A percentile compares a stretch with the other conserved stretches of the same genome.
Evolutionary conservation across 2,888 invertebrate species (phyloP).

Genomic region (Agriotes lineatus): DNA sequence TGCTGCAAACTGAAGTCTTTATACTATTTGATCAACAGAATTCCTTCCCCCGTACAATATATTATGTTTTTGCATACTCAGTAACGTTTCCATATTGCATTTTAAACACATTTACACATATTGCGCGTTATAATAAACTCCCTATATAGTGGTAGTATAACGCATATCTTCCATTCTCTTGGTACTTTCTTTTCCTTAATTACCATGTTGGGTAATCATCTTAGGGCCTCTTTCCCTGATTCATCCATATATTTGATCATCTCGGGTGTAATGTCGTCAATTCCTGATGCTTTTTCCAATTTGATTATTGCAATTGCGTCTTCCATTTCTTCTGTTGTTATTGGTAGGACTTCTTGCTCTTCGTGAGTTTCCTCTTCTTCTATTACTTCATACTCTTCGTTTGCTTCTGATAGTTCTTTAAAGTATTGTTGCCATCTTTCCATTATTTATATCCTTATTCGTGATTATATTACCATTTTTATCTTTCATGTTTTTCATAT

Average conservation of each 20-base stretch:
- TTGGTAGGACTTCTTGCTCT: not conserved
- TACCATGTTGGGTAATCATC: not conserved
- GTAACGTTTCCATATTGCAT: too few relatives aligned
- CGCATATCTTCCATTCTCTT: not conserved
- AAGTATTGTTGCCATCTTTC: not conserved
- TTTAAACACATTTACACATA: too few relatives aligned
- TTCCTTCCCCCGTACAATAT: too few relatives aligned
- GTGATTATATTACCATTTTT: slow-evolving; percentile 1
- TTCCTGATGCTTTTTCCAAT: not conserved
- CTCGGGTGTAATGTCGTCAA: not conserved
- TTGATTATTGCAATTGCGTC: not conserved
- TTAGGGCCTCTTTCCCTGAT: not conserved
- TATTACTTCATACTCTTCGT: not conserved
- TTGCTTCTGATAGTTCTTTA: not conserved
- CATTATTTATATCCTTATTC: not conserved
- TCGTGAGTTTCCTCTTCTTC: not conserved
- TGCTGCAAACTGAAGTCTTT: too few relatives aligned
- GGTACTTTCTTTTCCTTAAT: not conserved
- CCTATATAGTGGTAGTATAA: too few relatives aligned
- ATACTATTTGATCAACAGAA: too few relatives aligned
- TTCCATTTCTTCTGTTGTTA: not conserved
- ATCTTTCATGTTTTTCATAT: not conserved
- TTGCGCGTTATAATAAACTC: too few relatives aligned
- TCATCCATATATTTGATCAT: not conserved
- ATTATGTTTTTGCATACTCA: too few relatives aligned